A percentile compares a stretch with the other conserved stretches of the same genome.
Evolutionary conservation across 2,797 vertebrate genomes (phyloP).

Genomic region (Nannoperca obscura): DNA sequence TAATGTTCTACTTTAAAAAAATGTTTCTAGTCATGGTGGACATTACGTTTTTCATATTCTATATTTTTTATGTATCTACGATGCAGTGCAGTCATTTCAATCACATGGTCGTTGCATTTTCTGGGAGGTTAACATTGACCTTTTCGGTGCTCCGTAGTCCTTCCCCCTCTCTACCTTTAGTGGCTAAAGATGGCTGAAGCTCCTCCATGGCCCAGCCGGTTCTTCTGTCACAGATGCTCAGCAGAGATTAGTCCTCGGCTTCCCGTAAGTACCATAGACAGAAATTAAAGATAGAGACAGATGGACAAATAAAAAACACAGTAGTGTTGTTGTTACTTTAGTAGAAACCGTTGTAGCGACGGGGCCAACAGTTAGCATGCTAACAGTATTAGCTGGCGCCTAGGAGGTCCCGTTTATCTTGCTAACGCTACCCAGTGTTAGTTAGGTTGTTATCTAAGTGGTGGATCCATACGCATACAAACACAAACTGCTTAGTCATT

Average conservation of each 20-base stretch:
- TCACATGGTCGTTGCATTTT: conserved; percentile 42
- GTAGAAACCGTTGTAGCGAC: conserved; percentile 3
- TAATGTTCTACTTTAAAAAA: background rate
- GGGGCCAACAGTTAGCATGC: conserved; percentile 57
- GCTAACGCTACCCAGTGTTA: conserved; percentile 30
- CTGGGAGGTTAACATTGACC: conserved; percentile 66
- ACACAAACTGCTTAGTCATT: conserved; percentile 2
- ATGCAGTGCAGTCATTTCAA: background rate
- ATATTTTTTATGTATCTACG: background rate
- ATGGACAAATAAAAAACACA: background rate
- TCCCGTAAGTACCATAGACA: conserved; percentile 85
- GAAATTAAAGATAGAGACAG: background rate
- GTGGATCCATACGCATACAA: background rate
- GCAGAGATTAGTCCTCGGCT: conserved; percentile 93
- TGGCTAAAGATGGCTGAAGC: conserved; percentile 94
- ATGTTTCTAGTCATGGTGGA: too few species aligned
- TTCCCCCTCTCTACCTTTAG: conserved; percentile 46
- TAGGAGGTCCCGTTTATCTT: conserved; percentile 31
- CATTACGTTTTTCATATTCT: background rate
- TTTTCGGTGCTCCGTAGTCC: conserved; percentile 69
- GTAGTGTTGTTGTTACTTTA: background rate
- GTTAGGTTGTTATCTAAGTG: conserved; percentile 46
- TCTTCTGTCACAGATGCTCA: conserved; percentile 96
- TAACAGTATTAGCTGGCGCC: conserved; percentile 60
- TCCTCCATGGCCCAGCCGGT: conserved; percentile 91